Evolutionary conservation across 2,113 vertebrate species (phyloP), one percentile per base, ranked within the genome.

Genomic region (Ciconia maguari): DNA sequence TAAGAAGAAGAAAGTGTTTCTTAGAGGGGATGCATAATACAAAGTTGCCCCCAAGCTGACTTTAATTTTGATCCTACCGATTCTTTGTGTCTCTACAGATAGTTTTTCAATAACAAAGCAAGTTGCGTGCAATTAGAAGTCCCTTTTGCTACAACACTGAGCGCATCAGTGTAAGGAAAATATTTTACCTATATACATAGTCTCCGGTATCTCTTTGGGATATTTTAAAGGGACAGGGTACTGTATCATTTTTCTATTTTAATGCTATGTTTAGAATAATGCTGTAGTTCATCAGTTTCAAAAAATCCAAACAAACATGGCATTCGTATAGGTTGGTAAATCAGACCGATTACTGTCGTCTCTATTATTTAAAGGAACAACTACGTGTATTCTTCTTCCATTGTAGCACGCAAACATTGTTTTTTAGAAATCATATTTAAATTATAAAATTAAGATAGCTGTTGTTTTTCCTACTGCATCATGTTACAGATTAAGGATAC

Each of bases 391-490:
- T 34, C 60, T 64, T 7, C 69, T 21, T 16, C 21, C 38, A 4
- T 6, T 0, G 5, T 13, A 44, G 11, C 4, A 5, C 0, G 1
- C 18, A 44, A 19, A 5, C 3, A 0, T 1, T 2, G 13, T 26
- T 74, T 54, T 29, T 30, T 3, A 66, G 80, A 5, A 21, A 49
- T 29, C 9, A 8, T 25, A 5, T 29, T 54, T 36, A 38, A 36
- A 24, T 51, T 22, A 36, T 7, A 11, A 9, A 9, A 20, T 24
- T 79, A 52, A 52, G 27, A 4, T 10, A 79, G 49, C 32, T 92
- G 36, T 32, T 68, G 8, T 34, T 70, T 52, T 57, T 19, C 21
- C 42, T 68, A 19, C 83, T 34, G 52, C 0, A 2, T 69, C 68
- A 79, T 16, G 9, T 16, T 18, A 3, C 4, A 38, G 52, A 6